Percentiles rank a stretch among this genome's conserved stretches.
These are phyloP conservation scores for Euschistus heros DNA, from an alignment of 1,140 invertebrate species.

Conservation along the genomic window DNA sequence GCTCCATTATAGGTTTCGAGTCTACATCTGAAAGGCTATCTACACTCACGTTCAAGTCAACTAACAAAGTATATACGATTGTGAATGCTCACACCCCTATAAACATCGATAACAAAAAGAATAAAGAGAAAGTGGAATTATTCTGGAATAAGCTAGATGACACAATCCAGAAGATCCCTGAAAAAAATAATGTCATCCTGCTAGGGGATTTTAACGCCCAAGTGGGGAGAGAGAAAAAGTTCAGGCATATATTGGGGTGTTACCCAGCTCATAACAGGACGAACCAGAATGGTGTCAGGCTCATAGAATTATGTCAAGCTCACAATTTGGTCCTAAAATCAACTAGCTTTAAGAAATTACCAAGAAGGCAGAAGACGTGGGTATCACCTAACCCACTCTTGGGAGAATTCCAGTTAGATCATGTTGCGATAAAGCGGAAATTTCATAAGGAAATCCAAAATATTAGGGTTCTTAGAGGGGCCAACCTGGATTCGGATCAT, in stretches of 20 bases:
- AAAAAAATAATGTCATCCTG: background rate
- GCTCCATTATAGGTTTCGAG: background rate
- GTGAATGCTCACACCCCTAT: background rate
- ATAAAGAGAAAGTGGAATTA: background rate
- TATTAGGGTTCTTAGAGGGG: background rate
- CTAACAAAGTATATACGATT: background rate
- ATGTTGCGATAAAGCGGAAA: background rate
- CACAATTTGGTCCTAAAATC: background rate
- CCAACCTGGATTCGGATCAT: background rate
- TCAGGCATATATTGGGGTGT: background rate
- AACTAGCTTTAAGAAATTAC: background rate
- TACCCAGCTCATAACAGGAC: background rate
- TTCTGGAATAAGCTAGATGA: too few species aligned
- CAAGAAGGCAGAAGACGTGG: background rate
- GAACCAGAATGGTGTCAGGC: background rate
- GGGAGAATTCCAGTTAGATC: background rate
- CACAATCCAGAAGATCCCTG: background rate
- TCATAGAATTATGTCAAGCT: too few species aligned
- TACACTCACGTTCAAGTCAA: background rate
- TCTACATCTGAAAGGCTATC: background rate
- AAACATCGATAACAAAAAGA: background rate
- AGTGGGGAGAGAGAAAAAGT: background rate
- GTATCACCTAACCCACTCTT: background rate
- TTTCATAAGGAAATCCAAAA: background rate
- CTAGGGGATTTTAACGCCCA: background rate